Percentiles rank a stretch among this genome's conserved stretches.
Evolutionary conservation across 2,113 vertebrate genomes (phyloP).

Genomic region (Camarhynchus parvulus): DNA sequence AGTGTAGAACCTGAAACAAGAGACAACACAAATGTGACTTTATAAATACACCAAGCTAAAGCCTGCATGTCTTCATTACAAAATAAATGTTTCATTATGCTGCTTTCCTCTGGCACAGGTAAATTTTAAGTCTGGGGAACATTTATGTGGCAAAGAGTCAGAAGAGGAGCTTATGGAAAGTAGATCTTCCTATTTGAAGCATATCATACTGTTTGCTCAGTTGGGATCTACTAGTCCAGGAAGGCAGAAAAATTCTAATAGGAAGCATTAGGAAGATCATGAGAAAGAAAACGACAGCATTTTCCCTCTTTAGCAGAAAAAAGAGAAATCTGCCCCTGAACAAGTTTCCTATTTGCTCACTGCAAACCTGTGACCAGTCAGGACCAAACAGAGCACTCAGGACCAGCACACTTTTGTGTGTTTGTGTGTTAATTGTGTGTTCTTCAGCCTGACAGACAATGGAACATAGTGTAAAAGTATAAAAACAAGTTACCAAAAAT

Average conservation of each 20-base stretch:
- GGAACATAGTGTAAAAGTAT: background rate
- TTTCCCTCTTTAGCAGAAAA: background rate
- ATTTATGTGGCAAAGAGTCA: background rate
- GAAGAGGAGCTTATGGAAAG: background rate
- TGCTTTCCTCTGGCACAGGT: background rate
- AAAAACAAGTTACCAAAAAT: background rate
- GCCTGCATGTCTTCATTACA: background rate
- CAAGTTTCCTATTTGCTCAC: background rate
- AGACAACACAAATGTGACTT: background rate
- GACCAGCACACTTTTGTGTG: background rate
- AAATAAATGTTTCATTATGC: background rate
- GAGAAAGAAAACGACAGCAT: background rate
- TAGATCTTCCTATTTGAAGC: background rate
- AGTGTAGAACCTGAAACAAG: conserved; percentile 91
- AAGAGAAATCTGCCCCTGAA: background rate
- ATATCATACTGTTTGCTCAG: background rate
- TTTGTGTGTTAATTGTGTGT: background rate
- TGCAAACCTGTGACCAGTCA: background rate
- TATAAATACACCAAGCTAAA: background rate
- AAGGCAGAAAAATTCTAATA: background rate
- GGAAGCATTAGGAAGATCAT: background rate
- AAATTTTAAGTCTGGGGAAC: background rate
- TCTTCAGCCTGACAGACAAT: background rate
- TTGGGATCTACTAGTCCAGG: background rate
- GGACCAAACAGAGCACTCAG: background rate